A percentile compares a stretch with the other conserved stretches of the same genome.
phyloP scores from a whole-genome alignment of 2,113 vertebrate species.

The Vicugna pacos region DNA sequence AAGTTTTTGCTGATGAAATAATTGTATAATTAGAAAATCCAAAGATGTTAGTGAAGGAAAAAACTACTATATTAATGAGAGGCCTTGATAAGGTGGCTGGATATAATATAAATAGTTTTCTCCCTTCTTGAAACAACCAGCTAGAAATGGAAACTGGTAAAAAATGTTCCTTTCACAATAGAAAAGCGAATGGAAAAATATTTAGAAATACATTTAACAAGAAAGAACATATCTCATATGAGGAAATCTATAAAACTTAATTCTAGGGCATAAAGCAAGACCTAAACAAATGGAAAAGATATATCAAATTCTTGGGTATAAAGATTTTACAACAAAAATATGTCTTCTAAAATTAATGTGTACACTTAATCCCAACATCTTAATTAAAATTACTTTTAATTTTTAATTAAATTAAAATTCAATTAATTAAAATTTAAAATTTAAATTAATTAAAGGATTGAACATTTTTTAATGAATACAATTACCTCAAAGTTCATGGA shows the following conservation, averaged over 20 bases:
- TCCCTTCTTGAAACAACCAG: background rate
- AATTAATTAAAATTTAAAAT: no score
- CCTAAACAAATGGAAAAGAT: background rate
- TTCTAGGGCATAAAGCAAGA: background rate
- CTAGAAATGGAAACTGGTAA: background rate
- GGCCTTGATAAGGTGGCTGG: background rate
- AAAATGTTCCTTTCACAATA: background rate
- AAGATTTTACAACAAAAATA: background rate
- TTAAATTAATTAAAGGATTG: no score
- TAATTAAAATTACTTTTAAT: no score
- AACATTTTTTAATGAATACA: background rate
- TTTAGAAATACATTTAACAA: background rate
- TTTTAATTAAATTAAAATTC: no score
- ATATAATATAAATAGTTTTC: background rate
- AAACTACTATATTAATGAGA: background rate
- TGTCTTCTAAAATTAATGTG: background rate
- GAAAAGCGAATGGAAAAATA: background rate
- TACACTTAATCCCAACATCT: background rate
- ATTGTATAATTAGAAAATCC: background rate
- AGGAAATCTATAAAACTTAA: background rate
- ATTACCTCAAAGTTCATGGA: background rate
- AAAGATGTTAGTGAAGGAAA: background rate
- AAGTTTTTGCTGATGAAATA: background rate
- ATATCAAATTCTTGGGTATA: background rate
- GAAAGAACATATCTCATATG: background rate